phyloP scores from a whole-genome alignment of 2,888 invertebrate genomes.

The Sthenelais limicola region DNA sequence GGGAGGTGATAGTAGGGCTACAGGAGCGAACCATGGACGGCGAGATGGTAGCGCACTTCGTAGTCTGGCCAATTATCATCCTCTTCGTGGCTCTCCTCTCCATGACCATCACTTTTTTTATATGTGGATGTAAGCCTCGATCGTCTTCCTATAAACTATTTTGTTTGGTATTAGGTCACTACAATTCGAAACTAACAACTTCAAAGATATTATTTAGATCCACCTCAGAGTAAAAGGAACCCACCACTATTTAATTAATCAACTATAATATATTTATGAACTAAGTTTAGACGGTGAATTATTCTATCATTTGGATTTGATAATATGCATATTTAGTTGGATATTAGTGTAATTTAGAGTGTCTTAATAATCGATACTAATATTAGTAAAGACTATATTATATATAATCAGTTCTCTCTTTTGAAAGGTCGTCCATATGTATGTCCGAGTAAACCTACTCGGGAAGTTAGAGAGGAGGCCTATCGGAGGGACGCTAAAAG shows the following conservation, averaged over 20 bases:
- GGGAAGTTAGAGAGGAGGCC: neutral
- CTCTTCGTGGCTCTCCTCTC: slow-evolving; percentile 7
- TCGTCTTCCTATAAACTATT: neutral
- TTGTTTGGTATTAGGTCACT: too few relatives aligned
- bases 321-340: too few relatives aligned
- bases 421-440: slow-evolving; percentile 22
- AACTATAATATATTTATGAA: too few relatives aligned
- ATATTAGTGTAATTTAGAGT: too few relatives aligned
- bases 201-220: too few relatives aligned
- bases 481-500: neutral
- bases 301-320: too few relatives aligned
- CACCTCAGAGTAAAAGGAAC: too few relatives aligned
- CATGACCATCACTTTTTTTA: slow-evolving; percentile 20
- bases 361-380: too few relatives aligned
- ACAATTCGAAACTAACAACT: too few relatives aligned
- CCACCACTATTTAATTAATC: too few relatives aligned
- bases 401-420: neutral
- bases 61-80: slow-evolving; percentile 16
- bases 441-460: slow-evolving; percentile 13
- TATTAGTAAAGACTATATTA: too few relatives aligned
- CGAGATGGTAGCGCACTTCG: slow-evolving; percentile 10
- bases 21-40: neutral
- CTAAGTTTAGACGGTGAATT: too few relatives aligned
- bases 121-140: slow-evolving; percentile 18
- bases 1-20: neutral